Conservation (phyloP, 2,113 vertebrate genomes). For the Mobula birostris region DNA sequence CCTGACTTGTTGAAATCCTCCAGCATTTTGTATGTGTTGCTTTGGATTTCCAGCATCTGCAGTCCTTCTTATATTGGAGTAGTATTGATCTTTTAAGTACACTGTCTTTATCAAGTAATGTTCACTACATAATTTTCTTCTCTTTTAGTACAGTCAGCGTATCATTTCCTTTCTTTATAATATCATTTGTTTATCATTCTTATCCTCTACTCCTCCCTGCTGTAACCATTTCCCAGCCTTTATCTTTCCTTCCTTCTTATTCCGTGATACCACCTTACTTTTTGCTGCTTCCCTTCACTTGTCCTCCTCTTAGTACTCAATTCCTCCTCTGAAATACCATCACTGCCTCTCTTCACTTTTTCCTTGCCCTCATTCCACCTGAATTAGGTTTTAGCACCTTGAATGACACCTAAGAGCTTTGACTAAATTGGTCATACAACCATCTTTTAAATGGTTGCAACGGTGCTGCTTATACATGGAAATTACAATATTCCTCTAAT, state of each 20-base stretch:
- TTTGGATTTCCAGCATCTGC: too few relatives aligned
- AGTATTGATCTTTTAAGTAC: conserved; percentile 11
- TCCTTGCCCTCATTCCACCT: not conserved
- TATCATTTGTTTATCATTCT: conserved; percentile 41
- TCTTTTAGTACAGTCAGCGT: conserved; percentile 45
- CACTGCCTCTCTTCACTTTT: not conserved
- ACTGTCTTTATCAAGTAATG: conserved; percentile 32
- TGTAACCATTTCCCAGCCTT: too few relatives aligned
- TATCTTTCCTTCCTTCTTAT: not conserved
- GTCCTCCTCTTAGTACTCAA: not conserved
- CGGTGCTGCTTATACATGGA: not conserved
- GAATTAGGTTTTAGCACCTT: not conserved
- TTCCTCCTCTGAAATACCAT: too few relatives aligned
- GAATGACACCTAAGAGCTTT: not conserved
- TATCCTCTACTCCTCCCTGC: conserved; percentile 25
- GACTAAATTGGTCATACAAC: not conserved
- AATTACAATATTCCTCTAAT: not conserved
- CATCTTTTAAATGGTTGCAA: not conserved
- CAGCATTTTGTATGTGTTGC: too few relatives aligned
- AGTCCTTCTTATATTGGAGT: too few relatives aligned
- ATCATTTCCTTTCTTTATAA: too few relatives aligned
- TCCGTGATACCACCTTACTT: not conserved
- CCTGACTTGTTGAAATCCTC: too few relatives aligned
- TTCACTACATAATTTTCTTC: conserved; percentile 36
- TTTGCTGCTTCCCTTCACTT: not conserved